Percentiles rank a stretch among this genome's conserved stretches.
Evolutionary conservation across 2,797 vertebrate genomes (phyloP).

Genomic region (Oreochromis mossambicus): DNA sequence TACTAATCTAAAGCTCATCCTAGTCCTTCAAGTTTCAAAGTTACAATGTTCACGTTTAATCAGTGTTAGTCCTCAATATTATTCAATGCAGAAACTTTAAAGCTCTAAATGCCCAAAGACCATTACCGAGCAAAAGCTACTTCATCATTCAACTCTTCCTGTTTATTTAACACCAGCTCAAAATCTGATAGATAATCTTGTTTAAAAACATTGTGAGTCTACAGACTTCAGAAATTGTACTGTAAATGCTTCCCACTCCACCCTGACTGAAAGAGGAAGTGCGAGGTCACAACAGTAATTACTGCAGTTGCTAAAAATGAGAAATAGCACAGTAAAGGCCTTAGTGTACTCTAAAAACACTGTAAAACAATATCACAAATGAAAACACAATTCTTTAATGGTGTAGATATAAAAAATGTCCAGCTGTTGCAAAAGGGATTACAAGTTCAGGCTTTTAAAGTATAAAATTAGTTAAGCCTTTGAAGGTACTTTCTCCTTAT

Average conservation of each 20-base stretch:
- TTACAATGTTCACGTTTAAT: not conserved
- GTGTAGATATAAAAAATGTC: not conserved
- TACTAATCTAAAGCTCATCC: not conserved
- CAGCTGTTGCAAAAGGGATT: not conserved
- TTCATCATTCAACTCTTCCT: not conserved
- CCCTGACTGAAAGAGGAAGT: conserved; percentile 57
- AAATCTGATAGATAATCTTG: not conserved
- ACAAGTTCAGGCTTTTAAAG: not conserved
- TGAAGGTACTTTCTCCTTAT: not conserved
- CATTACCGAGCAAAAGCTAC: not conserved
- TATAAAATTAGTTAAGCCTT: not conserved
- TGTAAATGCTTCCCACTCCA: not conserved
- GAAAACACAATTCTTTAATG: not conserved
- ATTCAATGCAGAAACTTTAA: not conserved
- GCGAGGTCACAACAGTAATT: conserved; percentile 42
- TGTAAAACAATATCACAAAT: not conserved
- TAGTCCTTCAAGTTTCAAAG: not conserved
- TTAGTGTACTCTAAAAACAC: not conserved
- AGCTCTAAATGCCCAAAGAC: not conserved
- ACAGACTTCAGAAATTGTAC: not conserved
- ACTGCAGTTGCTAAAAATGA: conserved; percentile 37
- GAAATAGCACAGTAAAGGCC: not conserved
- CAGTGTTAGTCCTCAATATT: not conserved
- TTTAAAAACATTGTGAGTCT: not conserved
- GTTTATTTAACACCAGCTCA: not conserved